A percentile compares a stretch with the other conserved stretches of the same genome.
These are phyloP conservation scores for Cynaeus angustus DNA, from an alignment of 2,888 invertebrate species.

Conservation along the genomic window DNA sequence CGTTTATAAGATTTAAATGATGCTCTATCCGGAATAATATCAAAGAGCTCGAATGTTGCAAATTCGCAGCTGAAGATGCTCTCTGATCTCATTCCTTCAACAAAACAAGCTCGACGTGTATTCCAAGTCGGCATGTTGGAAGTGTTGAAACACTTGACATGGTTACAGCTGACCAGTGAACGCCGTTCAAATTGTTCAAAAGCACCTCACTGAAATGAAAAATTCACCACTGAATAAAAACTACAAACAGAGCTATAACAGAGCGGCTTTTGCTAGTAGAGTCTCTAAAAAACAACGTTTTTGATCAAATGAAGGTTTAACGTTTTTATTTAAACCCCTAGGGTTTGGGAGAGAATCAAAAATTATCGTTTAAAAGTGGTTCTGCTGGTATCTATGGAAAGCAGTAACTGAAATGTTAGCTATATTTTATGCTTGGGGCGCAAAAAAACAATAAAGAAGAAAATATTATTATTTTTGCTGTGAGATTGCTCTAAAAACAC, in stretches of 20 bases:
- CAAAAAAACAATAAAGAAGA: conserved; percentile 13
- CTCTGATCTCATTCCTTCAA: conserved; percentile 31
- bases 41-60: conserved; percentile 30
- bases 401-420: conserved; percentile 33
- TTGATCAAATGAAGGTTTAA: background rate
- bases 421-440: background rate
- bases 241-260: background rate
- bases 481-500: conserved; percentile 3
- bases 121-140: conserved; percentile 16
- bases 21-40: conserved; percentile 39
- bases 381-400: conserved; percentile 5
- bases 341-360: background rate
- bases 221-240: conserved; percentile 13
- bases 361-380: too few species aligned
- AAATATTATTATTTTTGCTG: conserved; percentile 29
- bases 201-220: conserved; percentile 14
- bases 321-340: background rate
- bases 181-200: conserved; percentile 1
- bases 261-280: background rate
- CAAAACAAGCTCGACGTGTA: conserved; percentile 35
- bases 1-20: conserved; percentile 51
- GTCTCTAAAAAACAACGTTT: background rate
- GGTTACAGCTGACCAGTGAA: background rate
- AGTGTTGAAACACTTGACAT: conserved; percentile 14
- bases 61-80: conserved; percentile 24